Conservation (phyloP, 1,140 invertebrate species). For the Macrobrachium rosenbergii region DNA sequence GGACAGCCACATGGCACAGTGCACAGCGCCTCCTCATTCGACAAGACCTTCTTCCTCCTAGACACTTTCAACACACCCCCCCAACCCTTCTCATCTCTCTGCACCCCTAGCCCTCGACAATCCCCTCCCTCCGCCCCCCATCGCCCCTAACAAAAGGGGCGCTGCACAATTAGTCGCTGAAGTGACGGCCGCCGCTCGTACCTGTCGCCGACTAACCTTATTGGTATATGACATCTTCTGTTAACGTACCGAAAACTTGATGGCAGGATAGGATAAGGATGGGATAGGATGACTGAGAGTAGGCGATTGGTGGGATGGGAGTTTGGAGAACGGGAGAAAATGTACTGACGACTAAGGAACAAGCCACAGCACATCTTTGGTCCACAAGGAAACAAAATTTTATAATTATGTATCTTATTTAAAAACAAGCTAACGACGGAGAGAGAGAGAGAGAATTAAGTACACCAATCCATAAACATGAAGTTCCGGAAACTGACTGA, state of each 20-base stretch:
- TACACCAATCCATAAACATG: too few species aligned
- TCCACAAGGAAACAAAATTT: too few species aligned
- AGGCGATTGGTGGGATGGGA: neutral
- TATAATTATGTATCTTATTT: too few species aligned
- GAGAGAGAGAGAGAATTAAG: too few species aligned
- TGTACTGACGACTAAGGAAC: neutral
- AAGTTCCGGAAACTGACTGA: too few species aligned
- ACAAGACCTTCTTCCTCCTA: neutral
- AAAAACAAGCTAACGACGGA: neutral
- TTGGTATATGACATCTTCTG: constrained; percentile 39
- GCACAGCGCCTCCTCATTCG: neutral
- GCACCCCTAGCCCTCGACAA: neutral
- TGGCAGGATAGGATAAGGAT: neutral
- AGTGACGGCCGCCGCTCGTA: constrained; percentile 46
- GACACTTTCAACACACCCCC: too few species aligned
- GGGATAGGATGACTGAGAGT: neutral
- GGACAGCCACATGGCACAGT: neutral
- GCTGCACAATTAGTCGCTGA: constrained; percentile 37
- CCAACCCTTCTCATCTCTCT: neutral
- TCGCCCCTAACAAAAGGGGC: neutral
- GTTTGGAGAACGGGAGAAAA: neutral
- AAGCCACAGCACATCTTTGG: too few species aligned
- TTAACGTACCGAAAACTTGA: neutral
- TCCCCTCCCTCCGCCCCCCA: neutral
- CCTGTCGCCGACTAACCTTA: constrained; percentile 40